Evolutionary conservation across 1,140 invertebrate species (phyloP).

Genomic region (Lepidurus arcticus): DNA sequence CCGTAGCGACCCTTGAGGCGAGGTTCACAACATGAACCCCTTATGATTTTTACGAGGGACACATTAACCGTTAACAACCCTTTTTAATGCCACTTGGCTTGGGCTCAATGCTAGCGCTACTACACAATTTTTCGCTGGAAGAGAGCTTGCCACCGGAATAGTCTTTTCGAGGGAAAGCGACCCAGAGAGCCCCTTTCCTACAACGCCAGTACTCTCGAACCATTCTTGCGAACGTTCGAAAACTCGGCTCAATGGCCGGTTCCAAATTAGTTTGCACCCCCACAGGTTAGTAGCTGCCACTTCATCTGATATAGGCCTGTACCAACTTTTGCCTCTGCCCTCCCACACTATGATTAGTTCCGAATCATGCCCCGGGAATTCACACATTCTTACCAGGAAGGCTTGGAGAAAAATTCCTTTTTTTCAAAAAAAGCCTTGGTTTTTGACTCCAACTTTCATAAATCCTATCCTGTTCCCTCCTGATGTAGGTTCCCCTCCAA

Average conservation of each 20-base stretch:
- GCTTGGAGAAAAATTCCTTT: too few relatives aligned
- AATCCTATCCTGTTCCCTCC: too few relatives aligned
- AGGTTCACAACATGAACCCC: conserved; percentile 17
- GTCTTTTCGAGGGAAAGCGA: background rate
- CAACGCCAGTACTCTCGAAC: too few relatives aligned
- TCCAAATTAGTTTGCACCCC: background rate
- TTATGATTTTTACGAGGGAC: conserved; percentile 6
- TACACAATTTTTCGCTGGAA: background rate
- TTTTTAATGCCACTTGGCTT: conserved; percentile 21
- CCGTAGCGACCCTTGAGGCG: conserved; percentile 9
- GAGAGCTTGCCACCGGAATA: conserved; percentile 3
- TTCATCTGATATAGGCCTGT: background rate
- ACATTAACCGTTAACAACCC: conserved; percentile 21
- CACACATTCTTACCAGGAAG: too few relatives aligned
- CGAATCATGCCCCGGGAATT: too few relatives aligned
- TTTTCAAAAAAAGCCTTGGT: too few relatives aligned
- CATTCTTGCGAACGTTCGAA: too few relatives aligned
- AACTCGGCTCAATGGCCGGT: background rate
- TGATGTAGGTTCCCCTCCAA: too few relatives aligned
- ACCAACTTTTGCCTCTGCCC: background rate
- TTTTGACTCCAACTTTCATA: too few relatives aligned
- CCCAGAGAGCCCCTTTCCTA: too few relatives aligned
- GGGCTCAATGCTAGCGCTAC: background rate
- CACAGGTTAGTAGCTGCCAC: background rate
- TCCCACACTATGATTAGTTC: background rate